Conservation (phyloP, 2,797 vertebrate genomes). For the Acrossocheilus fasciatus region DNA sequence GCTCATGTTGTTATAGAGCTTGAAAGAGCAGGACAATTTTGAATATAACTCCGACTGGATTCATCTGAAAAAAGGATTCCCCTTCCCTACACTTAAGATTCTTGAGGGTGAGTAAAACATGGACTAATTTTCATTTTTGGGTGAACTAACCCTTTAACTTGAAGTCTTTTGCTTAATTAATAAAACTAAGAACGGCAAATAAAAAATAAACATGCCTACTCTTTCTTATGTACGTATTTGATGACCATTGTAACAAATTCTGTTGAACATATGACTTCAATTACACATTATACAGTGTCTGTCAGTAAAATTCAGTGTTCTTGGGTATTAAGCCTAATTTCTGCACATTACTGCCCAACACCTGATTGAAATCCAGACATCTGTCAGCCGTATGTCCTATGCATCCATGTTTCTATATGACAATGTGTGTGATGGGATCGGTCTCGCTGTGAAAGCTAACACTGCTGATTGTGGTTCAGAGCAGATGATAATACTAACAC, state of each 20-base stretch:
- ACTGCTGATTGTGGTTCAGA: slow-evolving; percentile 38
- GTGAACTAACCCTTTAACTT: not conserved
- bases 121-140: too few species aligned
- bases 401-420: slow-evolving; percentile 3
- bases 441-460: slow-evolving; percentile 43
- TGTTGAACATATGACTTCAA: slow-evolving; percentile 9
- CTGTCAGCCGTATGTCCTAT: slow-evolving; percentile 16
- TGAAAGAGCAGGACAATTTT: too few species aligned
- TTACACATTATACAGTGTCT: slow-evolving; percentile 47
- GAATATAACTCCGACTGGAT: too few species aligned
- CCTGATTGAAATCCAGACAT: slow-evolving; percentile 51
- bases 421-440: slow-evolving; percentile 21
- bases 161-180: not conserved
- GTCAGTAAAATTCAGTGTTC: slow-evolving; percentile 44
- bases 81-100: too few species aligned
- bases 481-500: slow-evolving; percentile 33
- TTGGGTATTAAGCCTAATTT: slow-evolving; percentile 51
- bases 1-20: too few species aligned
- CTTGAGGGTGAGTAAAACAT: too few species aligned
- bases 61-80: too few species aligned
- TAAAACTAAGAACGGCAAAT: not conserved
- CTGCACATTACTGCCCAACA: slow-evolving; percentile 49
- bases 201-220: not conserved
- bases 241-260: not conserved
- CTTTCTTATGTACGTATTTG: not conserved